A percentile compares a stretch with the other conserved stretches of the same genome.
Evolutionary conservation across 2,113 vertebrate genomes (phyloP).

Genomic region (Penelope pileata): DNA sequence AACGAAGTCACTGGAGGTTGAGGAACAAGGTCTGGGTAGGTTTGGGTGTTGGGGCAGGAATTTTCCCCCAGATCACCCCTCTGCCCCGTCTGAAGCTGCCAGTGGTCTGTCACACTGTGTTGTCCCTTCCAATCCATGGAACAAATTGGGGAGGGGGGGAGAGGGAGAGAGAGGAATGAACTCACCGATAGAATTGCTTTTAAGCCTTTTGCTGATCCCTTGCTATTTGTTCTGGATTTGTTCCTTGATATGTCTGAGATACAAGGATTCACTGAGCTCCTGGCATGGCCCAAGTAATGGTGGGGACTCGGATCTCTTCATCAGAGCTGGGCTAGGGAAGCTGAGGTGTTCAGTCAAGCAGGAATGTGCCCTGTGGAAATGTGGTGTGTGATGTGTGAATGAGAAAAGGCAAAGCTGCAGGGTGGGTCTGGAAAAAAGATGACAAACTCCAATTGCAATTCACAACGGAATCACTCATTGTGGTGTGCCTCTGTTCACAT

Average conservation of each 20-base stretch:
- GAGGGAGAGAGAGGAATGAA: too few species aligned
- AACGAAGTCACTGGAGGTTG: neutral
- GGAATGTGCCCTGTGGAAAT: rapidly evolving
- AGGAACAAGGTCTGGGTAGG: neutral
- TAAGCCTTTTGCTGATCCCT: neutral
- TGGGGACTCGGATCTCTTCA: neutral
- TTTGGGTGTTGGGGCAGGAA: neutral
- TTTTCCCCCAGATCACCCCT: rapidly evolving
- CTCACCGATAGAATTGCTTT: neutral
- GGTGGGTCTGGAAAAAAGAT: neutral
- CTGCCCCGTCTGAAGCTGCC: neutral
- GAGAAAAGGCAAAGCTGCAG: neutral
- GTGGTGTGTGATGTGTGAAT: rapidly evolving
- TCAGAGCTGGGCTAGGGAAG: neutral
- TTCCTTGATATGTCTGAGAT: neutral
- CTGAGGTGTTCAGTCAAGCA: neutral
- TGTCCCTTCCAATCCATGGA: neutral
- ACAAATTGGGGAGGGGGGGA: neutral
- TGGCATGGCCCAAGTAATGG: rapidly evolving
- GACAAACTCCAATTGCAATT: neutral
- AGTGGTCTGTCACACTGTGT: neutral
- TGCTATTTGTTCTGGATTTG: neutral
- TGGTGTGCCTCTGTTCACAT: neutral
- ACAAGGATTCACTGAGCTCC: rapidly evolving
- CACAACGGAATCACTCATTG: neutral